Base-by-base conservation (phyloP, 23 tunicate genomes). In the Oikopleura vanhoeffeni region DNA sequence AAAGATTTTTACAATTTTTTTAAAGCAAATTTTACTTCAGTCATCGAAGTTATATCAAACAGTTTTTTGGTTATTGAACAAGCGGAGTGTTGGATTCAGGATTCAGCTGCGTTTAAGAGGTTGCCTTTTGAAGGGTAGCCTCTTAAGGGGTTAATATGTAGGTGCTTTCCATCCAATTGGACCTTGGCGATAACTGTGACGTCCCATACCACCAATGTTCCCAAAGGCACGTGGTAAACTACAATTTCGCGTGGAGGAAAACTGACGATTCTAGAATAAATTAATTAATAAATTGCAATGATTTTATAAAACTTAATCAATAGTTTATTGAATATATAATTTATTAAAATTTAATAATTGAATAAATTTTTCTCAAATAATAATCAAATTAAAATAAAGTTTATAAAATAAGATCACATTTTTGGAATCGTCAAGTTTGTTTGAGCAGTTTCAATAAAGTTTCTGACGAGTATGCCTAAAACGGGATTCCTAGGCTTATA, bases 201-300 rank as follows among this genome's bases (percentile, higher is more conserved):
- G 64, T 24, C 64, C 64, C 64, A 49, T 49, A 24, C 64, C 64
- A 49, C 64, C 64, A 49, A 49, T 49, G 64, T 49, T 49, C 18
- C 64, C 64, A 49, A 49, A 49, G 24, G 64, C 64, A 49, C 64
- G 64, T 49, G 64, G 64, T 49, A 49, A 49, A 49, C 64, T 49
- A 24, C 64, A 49, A 49, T 49, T 49, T 49, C 64, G 13, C 18
- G 64, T 49, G 24, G 64, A 49, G 64, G 64, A 49, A 49, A 49
- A 49, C 13, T 24, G 64, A 13, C 64, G 64, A 49, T 49, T 49
- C 64, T 49, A 49, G 64, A 49, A 49, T 8, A 49, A 24, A 49
- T 49, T 49, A 49, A 49, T n/a, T n/a, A n/a, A n/a, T n/a, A n/a
- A n/a, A n/a, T 49, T 49, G 64, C 13, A 49, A 49, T 24, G 64